Conservation (phyloP, 2,797 vertebrate genomes). For the Melanotaenia nigrans region DNA sequence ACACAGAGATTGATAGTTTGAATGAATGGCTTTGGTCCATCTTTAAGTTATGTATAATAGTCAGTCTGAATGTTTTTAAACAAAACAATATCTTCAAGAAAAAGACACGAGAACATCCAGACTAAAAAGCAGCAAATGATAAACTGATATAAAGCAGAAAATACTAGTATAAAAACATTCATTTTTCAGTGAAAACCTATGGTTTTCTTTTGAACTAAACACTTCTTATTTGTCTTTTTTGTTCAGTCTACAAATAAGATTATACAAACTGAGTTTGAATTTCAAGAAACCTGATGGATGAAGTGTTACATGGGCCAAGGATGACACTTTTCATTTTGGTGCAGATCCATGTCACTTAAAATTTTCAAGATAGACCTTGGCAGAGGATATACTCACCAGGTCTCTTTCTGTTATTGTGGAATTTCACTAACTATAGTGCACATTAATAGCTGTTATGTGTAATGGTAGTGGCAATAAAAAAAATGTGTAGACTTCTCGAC, state of each 20-base stretch:
- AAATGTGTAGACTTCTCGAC: neutral
- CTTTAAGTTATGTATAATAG: neutral
- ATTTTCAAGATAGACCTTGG: neutral
- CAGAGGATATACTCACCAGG: neutral
- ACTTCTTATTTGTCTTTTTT: neutral
- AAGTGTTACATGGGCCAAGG: neutral
- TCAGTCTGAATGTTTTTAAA: neutral
- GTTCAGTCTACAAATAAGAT: neutral
- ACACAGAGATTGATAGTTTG: neutral
- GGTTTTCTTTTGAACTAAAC: neutral
- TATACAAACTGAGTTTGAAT: neutral
- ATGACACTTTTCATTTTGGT: neutral
- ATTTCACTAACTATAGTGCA: neutral
- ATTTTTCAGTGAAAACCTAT: neutral
- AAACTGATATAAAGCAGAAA: neutral
- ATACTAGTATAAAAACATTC: neutral
- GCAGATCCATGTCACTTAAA: neutral
- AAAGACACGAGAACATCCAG: neutral
- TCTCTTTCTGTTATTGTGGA: neutral
- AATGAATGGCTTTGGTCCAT: neutral
- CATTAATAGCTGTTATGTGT: neutral
- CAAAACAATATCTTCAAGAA: neutral
- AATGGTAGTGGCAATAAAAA: neutral
- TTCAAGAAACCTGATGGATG: neutral
- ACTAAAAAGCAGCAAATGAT: neutral